phyloP scores from a whole-genome alignment of 2,797 vertebrate species.

The Urosaurus nigricauda region DNA sequence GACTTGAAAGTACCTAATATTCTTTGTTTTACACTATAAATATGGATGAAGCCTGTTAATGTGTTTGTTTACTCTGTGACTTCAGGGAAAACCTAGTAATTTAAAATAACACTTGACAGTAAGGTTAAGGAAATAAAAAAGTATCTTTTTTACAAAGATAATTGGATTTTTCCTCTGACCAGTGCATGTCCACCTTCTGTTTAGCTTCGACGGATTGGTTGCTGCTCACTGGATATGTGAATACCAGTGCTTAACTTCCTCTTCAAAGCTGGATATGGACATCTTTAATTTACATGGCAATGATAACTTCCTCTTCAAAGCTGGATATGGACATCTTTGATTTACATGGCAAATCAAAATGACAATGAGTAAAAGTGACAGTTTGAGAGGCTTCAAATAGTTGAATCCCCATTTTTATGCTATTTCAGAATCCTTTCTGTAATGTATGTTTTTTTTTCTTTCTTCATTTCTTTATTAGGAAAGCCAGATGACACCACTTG shows the following conservation, averaged over 20 bases:
- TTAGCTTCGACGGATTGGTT: background rate
- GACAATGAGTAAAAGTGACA: constrained; percentile 27
- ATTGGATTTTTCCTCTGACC: background rate
- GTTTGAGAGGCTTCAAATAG: background rate
- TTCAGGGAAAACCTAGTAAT: background rate
- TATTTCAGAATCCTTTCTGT: background rate
- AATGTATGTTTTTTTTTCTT: background rate
- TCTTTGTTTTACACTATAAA: background rate
- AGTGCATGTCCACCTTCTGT: background rate
- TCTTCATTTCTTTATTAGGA: background rate
- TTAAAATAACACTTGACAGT: background rate
- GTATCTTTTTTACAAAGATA: constrained; percentile 1
- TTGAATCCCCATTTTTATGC: background rate
- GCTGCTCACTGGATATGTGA: background rate
- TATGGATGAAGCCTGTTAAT: background rate
- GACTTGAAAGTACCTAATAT: background rate
- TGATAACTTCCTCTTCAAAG: constrained; percentile 22
- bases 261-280: constrained; percentile 29
- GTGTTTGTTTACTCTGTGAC: background rate
- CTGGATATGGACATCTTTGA: constrained; percentile 15
- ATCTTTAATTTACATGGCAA: constrained; percentile 19
- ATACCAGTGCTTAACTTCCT: constrained; percentile 11
- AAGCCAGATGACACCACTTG: background rate
- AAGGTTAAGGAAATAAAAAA: background rate
- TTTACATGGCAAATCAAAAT: constrained; percentile 32